phyloP scores from a whole-genome alignment of 2,797 vertebrate species.

The Valencia hispanica region DNA sequence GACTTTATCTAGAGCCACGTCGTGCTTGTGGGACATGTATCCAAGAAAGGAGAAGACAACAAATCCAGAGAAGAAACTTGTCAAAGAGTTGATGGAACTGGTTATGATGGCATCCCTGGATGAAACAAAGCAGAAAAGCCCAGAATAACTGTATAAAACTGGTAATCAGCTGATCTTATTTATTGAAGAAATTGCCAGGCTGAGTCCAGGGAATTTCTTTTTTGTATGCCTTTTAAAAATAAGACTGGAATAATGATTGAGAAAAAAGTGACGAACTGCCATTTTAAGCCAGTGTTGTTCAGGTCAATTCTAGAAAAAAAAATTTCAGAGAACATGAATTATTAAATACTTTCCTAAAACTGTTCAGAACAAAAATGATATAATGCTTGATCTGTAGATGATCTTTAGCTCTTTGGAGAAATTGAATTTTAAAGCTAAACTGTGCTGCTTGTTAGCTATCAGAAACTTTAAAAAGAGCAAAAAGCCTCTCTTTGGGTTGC shows the following conservation, averaged over 20 bases:
- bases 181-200: background rate
- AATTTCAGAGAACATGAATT: background rate
- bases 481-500: slow-evolving; percentile 29
- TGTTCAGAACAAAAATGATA: background rate
- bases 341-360: background rate
- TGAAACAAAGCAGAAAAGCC: slow-evolving; percentile 5
- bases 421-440: slow-evolving; percentile 22
- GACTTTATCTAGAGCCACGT: slow-evolving; percentile 87
- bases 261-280: background rate
- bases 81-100: slow-evolving; percentile 91
- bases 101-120: slow-evolving; percentile 92
- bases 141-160: background rate
- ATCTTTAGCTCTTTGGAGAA: background rate
- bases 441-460: slow-evolving; percentile 26
- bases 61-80: slow-evolving; percentile 93
- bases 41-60: slow-evolving; percentile 94
- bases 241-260: background rate
- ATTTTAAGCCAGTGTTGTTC: background rate
- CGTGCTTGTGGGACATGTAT: slow-evolving; percentile 91
- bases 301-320: background rate
- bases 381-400: background rate
- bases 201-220: background rate
- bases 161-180: background rate
- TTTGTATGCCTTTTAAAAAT: background rate
- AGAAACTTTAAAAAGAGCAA: slow-evolving; percentile 34